Base-by-base conservation (phyloP, 2,113 vertebrate genomes). In the Hippoglossus stenolepis region DNA sequence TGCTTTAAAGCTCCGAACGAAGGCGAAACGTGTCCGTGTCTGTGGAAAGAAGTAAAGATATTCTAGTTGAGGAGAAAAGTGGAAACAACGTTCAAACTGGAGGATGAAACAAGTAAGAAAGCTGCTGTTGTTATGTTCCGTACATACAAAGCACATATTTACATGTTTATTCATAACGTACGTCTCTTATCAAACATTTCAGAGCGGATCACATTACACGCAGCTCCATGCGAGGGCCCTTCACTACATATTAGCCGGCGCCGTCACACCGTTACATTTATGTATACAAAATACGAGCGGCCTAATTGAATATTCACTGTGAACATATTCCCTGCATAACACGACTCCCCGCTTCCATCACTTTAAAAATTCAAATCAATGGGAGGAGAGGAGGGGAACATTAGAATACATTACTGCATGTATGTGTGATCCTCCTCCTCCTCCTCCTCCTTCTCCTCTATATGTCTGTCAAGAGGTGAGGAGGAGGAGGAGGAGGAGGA, bases 271-370 rank as follows among this genome's bases (percentile, higher is more conserved):
- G 14, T 58, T 73, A 82, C 76, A 76, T 85, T 83, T 14, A 91
- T 86, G 79, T 83, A 80, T 64, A 77, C 73, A 73, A 87, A 91
- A 76, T 63, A 87, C 20, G 73, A 70, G 20, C 24, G 0, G 43
- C 68, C 88, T 90, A 65, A 92, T 92, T 88, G 79, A 90, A 92
- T 92, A 93, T 92, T 90, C 89, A 91, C 90, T 87, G 86, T 89
- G 89, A 93, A 93, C 90, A 92, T 93, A 93, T 92, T 92, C 87
- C 45, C 85, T 59, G 86, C 89, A 90, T 92, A 92, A 89, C 86
- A 85, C 11, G 68, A 80, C 54, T 80, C 80, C 67, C 73, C 31
- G 53, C 80, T 86, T 82, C 60, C 77, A 82, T 88, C 90, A 54
- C 73, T 85, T 94, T 86, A 85, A 90, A 92, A 85, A 93, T 93